Evolutionary conservation across 92 coral and sea anemone genomes (phyloP).

Genomic region (Desmophyllum pertusum): DNA sequence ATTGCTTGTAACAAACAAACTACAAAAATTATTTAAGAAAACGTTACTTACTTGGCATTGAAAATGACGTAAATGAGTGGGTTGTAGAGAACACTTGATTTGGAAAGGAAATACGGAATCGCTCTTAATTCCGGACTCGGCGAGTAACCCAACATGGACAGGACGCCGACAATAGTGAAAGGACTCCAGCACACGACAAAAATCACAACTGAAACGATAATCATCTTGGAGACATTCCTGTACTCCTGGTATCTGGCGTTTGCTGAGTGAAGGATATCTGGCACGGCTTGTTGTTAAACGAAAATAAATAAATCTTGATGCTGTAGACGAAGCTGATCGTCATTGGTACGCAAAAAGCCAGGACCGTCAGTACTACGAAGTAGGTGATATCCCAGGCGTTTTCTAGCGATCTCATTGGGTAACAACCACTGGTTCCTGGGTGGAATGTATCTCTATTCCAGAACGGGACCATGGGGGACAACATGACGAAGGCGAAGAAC

Average conservation of each 20-base stretch:
- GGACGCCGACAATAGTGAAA: background rate
- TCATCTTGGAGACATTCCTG: slow-evolving; percentile 11
- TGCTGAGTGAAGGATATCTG: background rate
- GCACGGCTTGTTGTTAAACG: background rate
- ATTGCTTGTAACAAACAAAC: too few relatives aligned
- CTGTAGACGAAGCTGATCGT: background rate
- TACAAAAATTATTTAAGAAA: too few relatives aligned
- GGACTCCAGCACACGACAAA: slow-evolving; percentile 9
- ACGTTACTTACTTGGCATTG: slow-evolving; percentile 17
- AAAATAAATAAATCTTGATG: slow-evolving; percentile 5
- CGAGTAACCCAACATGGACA: background rate
- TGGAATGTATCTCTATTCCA: background rate
- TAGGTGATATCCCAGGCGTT: background rate
- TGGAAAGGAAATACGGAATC: background rate
- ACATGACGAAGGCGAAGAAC: background rate
- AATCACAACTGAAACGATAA: background rate
- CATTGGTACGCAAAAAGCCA: background rate
- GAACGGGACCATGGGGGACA: background rate
- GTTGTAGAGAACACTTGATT: slow-evolving; percentile 4
- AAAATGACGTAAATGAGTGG: slow-evolving; percentile 4
- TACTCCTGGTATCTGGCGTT: background rate
- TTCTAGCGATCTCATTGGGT: background rate
- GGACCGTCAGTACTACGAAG: background rate
- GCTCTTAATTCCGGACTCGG: background rate
- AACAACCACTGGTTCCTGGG: background rate